Evolutionary conservation across 2,888 invertebrate genomes (phyloP).

Genomic region (Congeria kusceri): DNA sequence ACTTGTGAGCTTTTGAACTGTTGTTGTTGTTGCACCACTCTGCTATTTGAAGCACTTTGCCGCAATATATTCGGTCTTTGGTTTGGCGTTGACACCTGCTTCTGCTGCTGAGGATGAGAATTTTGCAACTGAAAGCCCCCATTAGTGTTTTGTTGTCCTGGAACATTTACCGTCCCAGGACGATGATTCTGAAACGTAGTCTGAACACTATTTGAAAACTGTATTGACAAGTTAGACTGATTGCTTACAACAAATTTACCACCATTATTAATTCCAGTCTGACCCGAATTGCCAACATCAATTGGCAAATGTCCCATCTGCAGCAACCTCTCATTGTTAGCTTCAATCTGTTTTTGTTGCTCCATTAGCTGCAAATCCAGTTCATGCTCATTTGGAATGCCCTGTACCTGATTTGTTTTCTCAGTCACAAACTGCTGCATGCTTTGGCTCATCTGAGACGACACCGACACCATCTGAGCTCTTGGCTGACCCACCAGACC

Average conservation of each 20-base stretch:
- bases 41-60: too few relatives aligned
- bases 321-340: background rate
- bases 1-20: background rate
- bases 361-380: background rate
- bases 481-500: constrained; percentile 9
- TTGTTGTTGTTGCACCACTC: constrained; percentile 5
- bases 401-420: background rate
- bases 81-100: constrained; percentile 7
- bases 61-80: constrained; percentile 1
- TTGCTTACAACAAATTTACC: too few relatives aligned
- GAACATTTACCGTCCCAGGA: too few relatives aligned
- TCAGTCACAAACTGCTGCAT: background rate
- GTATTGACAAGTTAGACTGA: background rate
- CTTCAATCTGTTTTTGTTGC: background rate
- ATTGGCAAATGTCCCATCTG: background rate
- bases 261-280: too few relatives aligned
- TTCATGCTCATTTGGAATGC: background rate
- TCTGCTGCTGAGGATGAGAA: constrained; percentile 7
- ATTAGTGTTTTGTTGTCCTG: too few relatives aligned
- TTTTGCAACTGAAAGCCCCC: too few relatives aligned
- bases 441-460: constrained; percentile 13
- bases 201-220: constrained; percentile 9
- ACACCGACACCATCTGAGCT: background rate
- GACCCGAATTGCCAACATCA: background rate
- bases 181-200: too few relatives aligned